Conservation (phyloP, 2,888 invertebrate genomes). For the Agonopterix heracliana region DNA sequence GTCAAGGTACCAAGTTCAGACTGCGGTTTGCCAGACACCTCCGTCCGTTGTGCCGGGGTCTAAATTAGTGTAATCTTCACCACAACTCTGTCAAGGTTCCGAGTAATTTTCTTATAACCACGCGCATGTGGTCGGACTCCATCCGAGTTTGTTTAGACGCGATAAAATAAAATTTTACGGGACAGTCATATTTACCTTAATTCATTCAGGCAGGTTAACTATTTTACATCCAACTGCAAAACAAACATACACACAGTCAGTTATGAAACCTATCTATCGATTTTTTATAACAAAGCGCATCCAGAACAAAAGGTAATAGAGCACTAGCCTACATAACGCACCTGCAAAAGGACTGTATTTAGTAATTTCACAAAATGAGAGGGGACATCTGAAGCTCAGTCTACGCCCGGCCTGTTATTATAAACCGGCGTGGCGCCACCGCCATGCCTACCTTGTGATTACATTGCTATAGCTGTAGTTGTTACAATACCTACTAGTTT, state of each 20-base stretch:
- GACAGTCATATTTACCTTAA: no score
- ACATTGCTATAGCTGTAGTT: constrained; percentile 7
- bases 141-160: no score
- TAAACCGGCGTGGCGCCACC: constrained; percentile 34
- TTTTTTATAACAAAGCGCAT: no score
- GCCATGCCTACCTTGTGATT: constrained; percentile 20
- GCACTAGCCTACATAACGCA: constrained; percentile 3
- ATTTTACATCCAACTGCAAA: no score
- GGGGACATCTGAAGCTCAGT: constrained; percentile 12
- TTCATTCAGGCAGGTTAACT: no score
- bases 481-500: constrained; percentile 2
- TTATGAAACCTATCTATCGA: no score
- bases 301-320: no score
- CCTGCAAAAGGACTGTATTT: constrained; percentile 10
- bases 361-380: constrained; percentile 19
- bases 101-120: constrained; percentile 21
- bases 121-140: no score
- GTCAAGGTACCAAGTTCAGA: constrained; percentile 39
- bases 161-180: no score
- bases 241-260: no score
- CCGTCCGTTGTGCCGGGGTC: constrained; percentile 24
- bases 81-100: constrained; percentile 50
- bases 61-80: constrained; percentile 57
- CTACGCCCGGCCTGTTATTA: constrained; percentile 37
- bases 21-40: constrained; percentile 37